Conservation (phyloP, 2,888 invertebrate species). For the Matsumyia berberina region DNA sequence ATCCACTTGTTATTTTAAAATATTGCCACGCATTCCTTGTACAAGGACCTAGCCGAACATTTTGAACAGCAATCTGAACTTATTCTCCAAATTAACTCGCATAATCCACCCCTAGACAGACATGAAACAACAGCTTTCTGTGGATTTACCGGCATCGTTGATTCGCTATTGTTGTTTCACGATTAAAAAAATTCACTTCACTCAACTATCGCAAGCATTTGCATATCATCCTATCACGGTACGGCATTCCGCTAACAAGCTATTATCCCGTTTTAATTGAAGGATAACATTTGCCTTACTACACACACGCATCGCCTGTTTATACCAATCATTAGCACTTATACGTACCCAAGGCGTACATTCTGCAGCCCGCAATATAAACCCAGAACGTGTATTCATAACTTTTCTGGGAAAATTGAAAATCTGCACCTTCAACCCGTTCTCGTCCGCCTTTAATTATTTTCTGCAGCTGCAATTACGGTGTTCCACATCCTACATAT, state of each 20-base stretch:
- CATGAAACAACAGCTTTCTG: too few relatives aligned
- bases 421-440: conserved; percentile 40
- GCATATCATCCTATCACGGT: conserved; percentile 18
- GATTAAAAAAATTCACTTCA: not conserved
- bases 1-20: too few relatives aligned
- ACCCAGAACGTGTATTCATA: conserved; percentile 63
- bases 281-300: conserved; percentile 54
- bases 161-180: not conserved
- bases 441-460: conserved; percentile 69
- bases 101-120: too few relatives aligned
- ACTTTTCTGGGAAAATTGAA: conserved; percentile 61
- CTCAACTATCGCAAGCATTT: not conserved
- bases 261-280: conserved; percentile 62
- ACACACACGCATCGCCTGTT: conserved; percentile 17
- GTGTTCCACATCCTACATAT: conserved; percentile 71
- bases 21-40: not conserved
- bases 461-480: conserved; percentile 73
- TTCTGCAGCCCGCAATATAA: conserved; percentile 24
- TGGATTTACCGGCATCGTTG: too few relatives aligned
- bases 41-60: not conserved
- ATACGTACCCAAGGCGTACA: conserved; percentile 42
- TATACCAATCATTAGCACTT: conserved; percentile 63
- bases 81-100: too few relatives aligned
- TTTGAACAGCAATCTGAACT: too few relatives aligned
- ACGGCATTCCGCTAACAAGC: conserved; percentile 45